Conservation (phyloP, 2,113 vertebrate genomes). For the Vidua chalybeata region DNA sequence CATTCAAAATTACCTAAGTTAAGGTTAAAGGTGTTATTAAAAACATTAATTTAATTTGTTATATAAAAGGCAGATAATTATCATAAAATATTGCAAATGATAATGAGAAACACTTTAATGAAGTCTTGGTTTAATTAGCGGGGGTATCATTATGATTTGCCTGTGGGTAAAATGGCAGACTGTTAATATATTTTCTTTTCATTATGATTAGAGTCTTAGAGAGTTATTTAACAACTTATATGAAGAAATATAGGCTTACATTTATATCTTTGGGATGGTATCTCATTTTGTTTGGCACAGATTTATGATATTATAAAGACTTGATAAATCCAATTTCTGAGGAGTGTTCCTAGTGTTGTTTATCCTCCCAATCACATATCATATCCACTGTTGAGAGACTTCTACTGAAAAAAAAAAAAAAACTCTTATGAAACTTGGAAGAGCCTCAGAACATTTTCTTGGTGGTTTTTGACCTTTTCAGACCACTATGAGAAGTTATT, state of each 20-base stretch:
- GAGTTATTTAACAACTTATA: constrained; percentile 59
- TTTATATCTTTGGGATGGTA: not conserved
- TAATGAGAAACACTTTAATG: constrained; percentile 70
- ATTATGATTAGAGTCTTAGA: constrained; percentile 50
- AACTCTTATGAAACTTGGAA: not conserved
- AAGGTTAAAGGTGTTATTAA: constrained; percentile 77
- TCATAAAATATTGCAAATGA: constrained; percentile 73
- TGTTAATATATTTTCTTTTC: constrained; percentile 65
- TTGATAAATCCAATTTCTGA: not conserved
- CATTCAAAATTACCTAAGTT: constrained; percentile 65
- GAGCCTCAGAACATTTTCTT: not conserved
- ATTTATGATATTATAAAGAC: not conserved
- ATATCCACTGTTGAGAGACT: not conserved
- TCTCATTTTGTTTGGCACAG: not conserved
- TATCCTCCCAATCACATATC: not conserved
- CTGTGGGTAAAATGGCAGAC: constrained; percentile 52
- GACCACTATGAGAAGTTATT: not conserved
- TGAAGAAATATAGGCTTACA: constrained; percentile 47
- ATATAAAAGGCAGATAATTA: constrained; percentile 68
- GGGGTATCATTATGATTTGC: constrained; percentile 50
- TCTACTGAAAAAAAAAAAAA: not conserved
- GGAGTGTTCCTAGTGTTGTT: not conserved
- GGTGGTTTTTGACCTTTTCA: not conserved
- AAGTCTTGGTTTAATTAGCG: constrained; percentile 65
- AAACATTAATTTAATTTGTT: constrained; percentile 76